Evolutionary conservation across 2,113 vertebrate species (phyloP).

Genomic region (Phaethon lepturus): DNA sequence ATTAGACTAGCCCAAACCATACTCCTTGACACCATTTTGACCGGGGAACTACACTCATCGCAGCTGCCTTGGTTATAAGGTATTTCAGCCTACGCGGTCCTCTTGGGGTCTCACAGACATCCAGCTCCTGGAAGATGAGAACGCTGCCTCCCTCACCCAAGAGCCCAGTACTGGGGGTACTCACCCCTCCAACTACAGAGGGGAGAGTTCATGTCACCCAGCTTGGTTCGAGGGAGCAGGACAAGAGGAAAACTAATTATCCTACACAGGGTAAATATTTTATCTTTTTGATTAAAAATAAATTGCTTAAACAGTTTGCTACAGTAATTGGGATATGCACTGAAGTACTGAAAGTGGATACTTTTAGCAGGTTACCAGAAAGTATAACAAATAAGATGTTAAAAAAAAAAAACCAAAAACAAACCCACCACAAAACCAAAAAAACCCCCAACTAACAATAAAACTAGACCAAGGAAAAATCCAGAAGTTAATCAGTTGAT

Average conservation of each 20-base stretch:
- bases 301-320: neutral
- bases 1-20: neutral
- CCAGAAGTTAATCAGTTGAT: neutral
- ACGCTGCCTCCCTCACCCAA: fast-evolving
- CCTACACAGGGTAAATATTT: neutral
- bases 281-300: neutral
- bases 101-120: neutral
- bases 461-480: neutral
- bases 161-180: neutral
- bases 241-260: neutral
- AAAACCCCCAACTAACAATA: no score
- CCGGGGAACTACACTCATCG: neutral
- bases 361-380: neutral
- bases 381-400: neutral
- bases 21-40: no score
- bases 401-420: neutral
- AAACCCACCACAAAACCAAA: neutral
- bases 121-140: neutral
- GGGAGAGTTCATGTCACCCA: neutral
- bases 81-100: neutral
- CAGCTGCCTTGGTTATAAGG: neutral
- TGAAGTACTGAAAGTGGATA: neutral
- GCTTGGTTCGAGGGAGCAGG: neutral
- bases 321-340: neutral
- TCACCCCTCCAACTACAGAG: neutral